Evolutionary conservation across 2,797 vertebrate species (phyloP).

Genomic region (Poecile montanus): DNA sequence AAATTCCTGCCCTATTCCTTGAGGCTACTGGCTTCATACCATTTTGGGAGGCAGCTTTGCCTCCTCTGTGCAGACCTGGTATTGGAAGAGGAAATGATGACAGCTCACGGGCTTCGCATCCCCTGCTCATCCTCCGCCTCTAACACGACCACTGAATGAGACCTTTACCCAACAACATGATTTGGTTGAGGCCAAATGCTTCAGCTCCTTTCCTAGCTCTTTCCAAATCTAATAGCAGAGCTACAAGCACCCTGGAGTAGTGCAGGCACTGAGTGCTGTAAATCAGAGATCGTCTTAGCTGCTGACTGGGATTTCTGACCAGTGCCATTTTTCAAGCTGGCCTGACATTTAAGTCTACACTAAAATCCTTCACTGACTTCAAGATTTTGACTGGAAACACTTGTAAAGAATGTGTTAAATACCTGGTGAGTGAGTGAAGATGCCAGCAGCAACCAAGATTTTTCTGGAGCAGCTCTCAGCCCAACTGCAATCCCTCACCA

Average conservation of each 20-base stretch:
- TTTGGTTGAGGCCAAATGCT: neutral
- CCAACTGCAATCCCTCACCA: conserved; percentile 24
- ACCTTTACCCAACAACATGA: neutral
- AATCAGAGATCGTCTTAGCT: neutral
- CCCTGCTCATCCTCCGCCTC: neutral
- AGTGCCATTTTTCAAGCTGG: neutral
- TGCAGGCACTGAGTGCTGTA: neutral
- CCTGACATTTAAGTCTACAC: neutral
- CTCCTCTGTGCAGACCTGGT: neutral
- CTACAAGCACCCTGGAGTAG: neutral
- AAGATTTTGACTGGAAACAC: neutral
- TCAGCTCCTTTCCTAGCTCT: neutral
- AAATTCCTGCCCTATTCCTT: conserved; percentile 35
- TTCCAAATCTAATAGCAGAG: neutral
- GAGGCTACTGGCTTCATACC: neutral
- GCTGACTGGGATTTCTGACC: neutral
- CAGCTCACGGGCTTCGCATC: rapidly evolving
- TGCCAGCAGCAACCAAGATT: conserved; percentile 5
- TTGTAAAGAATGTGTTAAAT: conserved; percentile 53
- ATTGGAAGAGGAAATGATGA: neutral
- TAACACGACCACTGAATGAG: neutral
- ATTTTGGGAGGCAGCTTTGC: neutral
- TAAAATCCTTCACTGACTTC: neutral
- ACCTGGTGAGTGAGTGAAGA: conserved; percentile 24
- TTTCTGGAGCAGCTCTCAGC: neutral